Conservation (phyloP, 2,113 vertebrate genomes). For the Cryptotis parvus region DNA sequence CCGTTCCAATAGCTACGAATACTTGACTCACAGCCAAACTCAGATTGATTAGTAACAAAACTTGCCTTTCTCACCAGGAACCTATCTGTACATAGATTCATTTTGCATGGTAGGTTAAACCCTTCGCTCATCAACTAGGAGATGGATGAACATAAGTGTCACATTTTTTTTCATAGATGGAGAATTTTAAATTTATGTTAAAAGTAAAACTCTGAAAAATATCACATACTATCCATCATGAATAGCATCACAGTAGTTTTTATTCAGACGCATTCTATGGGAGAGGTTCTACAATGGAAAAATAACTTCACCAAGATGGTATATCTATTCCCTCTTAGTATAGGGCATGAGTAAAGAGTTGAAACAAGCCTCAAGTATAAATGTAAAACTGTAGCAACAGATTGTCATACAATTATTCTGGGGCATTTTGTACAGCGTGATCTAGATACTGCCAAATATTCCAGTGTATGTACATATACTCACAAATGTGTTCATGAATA, state of each 20-base stretch:
- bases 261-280: not conserved
- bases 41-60: too few species aligned
- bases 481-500: not conserved
- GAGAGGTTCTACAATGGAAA: slow-evolving; percentile 14
- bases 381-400: slow-evolving; percentile 11
- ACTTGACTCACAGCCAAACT: too few species aligned
- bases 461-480: not conserved
- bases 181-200: slow-evolving; percentile 11
- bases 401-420: not conserved
- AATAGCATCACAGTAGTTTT: not conserved
- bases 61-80: fast-evolving
- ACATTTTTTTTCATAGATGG: not conserved
- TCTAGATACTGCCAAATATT: not conserved
- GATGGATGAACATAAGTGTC: not conserved
- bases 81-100: not conserved
- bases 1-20: not conserved
- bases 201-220: not conserved
- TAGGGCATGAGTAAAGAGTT: not conserved
- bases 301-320: not conserved
- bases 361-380: not conserved
- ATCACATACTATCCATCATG: not conserved
- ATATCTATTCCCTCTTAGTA: not conserved
- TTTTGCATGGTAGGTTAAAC: not conserved
- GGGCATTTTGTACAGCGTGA: not conserved
- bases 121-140: not conserved